phyloP scores from a whole-genome alignment of 2,888 invertebrate species.

The Mimumesa dahlbomi region DNA sequence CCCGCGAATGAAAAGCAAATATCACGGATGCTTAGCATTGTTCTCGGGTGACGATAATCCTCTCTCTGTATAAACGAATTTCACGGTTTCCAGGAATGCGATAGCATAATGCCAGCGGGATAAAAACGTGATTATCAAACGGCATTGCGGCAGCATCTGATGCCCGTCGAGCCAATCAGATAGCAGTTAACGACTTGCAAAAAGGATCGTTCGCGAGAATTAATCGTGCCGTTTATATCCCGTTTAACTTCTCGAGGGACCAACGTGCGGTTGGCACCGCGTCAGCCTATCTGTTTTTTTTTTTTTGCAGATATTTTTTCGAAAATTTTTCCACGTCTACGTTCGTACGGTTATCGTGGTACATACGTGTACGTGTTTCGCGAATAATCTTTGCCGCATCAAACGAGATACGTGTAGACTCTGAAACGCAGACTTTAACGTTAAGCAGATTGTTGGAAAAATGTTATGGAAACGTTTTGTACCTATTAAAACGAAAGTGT shows the following conservation, averaged over 20 bases:
- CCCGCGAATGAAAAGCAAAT: no score
- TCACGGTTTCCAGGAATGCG: constrained; percentile 1
- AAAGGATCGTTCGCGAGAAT: constrained; percentile 48
- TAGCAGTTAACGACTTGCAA: constrained; percentile 37
- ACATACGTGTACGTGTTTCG: no score
- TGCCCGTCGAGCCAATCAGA: constrained; percentile 46
- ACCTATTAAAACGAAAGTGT: constrained; percentile 30
- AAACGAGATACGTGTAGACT: no score
- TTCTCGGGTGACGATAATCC: neutral
- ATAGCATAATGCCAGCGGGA: neutral
- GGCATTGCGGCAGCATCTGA: constrained; percentile 17
- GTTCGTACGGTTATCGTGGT: neutral
- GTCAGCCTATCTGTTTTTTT: constrained; percentile 45
- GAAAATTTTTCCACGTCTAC: neutral
- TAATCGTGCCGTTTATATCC: constrained; percentile 51
- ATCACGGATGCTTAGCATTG: no score
- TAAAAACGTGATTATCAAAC: constrained; percentile 1
- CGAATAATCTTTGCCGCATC: no score
- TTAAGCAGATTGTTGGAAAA: no score
- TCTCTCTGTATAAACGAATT: constrained; percentile 2
- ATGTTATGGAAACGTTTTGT: no score
- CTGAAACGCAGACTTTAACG: no score
- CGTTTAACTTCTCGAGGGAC: constrained; percentile 36
- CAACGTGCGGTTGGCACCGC: constrained; percentile 35
- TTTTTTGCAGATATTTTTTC: constrained; percentile 6